Evolutionary conservation across 92 coral and sea anemone genomes (phyloP), one percentile per base, ranked within the genome.

Genomic region (Nematostella vectensis): DNA sequence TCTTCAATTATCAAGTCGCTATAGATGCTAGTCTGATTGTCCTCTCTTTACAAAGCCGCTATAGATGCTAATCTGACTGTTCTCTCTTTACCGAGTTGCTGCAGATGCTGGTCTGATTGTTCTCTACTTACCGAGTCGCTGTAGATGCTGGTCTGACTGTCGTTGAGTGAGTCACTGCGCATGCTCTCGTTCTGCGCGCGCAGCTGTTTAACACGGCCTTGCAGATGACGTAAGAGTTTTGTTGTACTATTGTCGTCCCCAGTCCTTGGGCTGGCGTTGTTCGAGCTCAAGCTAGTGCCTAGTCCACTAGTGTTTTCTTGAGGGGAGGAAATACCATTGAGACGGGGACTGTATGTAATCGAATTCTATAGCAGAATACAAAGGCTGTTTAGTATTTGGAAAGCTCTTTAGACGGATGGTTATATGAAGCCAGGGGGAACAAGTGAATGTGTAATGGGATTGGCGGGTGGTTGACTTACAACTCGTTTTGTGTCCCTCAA

Each of bases 131-230:
- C 0, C 1, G 31, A 56, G 2, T 30, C 29, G 20, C 50, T 62
- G n/a, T 75, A 55, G 17, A 85, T 59, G 62, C 95, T 85, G 20
- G 80, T 57, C 22, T 85, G 95, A 27, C 95, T 85, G 11, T 85
- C 95, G 48, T 85, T 85, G 48, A 85, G 56, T 33, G 88, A 79
- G 19, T 86, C 96, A 31, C 69, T 73, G 27, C 95, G 76, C 8
- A 93, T 70, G 58, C 77, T 93, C 21, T 93, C 99, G 50, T 93
- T 93, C 63, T 93, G 96, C 11, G 88, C 83, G 20, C 99, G 89
- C 65, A 93, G 73, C 59, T 86, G 95, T 53, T 93, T 85, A 9
- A 93, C 99, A 26, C 96, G 67, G 62, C 95, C 99, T 74, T 93
- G 99, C 47, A 93, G 71, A 63, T 93, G 99, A 68, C 95, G 95